Evolutionary conservation across 2,888 invertebrate genomes (phyloP).

Genomic region (Cataglyphis rosenhaueri): DNA sequence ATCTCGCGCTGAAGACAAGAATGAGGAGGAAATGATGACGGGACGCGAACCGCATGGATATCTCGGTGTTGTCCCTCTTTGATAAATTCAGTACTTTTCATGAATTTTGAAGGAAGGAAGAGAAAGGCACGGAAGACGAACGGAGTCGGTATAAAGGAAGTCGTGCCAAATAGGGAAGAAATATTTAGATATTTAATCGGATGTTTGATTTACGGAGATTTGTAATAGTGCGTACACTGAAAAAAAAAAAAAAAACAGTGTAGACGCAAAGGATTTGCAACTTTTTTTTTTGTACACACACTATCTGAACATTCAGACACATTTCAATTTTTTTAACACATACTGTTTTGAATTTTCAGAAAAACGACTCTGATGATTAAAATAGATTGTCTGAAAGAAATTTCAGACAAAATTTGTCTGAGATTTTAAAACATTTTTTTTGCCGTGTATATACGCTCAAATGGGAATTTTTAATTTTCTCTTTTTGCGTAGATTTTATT

Average conservation of each 20-base stretch:
- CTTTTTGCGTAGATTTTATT: background rate
- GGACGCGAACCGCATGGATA: background rate
- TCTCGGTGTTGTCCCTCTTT: background rate
- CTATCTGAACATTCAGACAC: no score
- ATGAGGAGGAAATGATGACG: constrained; percentile 5
- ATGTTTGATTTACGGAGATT: constrained; percentile 20
- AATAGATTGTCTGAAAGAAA: no score
- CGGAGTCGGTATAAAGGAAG: background rate
- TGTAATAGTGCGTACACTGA: background rate
- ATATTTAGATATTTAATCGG: background rate
- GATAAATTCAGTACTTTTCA: constrained; percentile 21
- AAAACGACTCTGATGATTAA: no score
- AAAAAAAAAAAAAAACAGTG: no score
- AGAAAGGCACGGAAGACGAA: background rate
- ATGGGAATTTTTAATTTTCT: background rate
- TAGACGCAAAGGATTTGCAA: no score
- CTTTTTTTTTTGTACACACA: no score
- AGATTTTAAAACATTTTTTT: no score
- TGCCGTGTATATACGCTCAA: no score
- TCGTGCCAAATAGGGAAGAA: background rate
- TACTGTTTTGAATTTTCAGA: no score
- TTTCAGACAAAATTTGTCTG: no score
- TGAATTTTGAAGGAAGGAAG: background rate
- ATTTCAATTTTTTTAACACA: no score
- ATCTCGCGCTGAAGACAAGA: constrained; percentile 23